Evolutionary conservation across 2,797 vertebrate species (phyloP), one percentile per base, ranked within the genome.

Genomic region (Synaphobranchus kaupii): DNA sequence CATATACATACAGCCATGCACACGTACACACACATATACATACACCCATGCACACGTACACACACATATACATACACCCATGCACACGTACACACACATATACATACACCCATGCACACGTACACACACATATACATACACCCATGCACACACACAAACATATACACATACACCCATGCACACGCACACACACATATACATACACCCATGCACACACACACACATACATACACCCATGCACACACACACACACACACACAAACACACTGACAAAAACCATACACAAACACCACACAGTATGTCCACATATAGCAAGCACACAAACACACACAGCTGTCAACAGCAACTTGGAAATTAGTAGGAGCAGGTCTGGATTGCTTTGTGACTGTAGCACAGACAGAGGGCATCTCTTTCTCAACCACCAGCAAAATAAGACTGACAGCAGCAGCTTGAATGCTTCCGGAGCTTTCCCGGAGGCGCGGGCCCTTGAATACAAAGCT

Each of bases 61-160:
- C 60, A n/a, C 60, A 63, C 60, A n/a, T 9, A 71, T n/a, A 34
- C 28, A 71, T n/a, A 10, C 2, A 31, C 28, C 13, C 28, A 10
- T 1, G 22, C 22, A 63, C 6, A 31, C 28, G 31, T 13, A 93
- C 92, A 93, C 90, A 91, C 92, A 95, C 3, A n/a, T 20, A 68
- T 9, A 44, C 17, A 44, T 9, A 68, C 22, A 68, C 6, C 20
- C 9, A 34, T 12, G 15, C 60, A 39, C 13, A 39, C 15, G 39
- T 3, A 73, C 34, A 39, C 13, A 73, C 34, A 73, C 34, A 73
- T 31, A 73, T 7, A 68, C 63, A 68, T n/a, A 68, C n/a, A 68
- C 63, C 34, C 68, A 20, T 12, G 13, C 2, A 28, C n/a, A 5
- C 20, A 20, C 20, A 63, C 60, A 63, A n/a, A n/a, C n/a, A n/a